Evolutionary conservation across 2,797 vertebrate species (phyloP).

Genomic region (Morelia viridis): DNA sequence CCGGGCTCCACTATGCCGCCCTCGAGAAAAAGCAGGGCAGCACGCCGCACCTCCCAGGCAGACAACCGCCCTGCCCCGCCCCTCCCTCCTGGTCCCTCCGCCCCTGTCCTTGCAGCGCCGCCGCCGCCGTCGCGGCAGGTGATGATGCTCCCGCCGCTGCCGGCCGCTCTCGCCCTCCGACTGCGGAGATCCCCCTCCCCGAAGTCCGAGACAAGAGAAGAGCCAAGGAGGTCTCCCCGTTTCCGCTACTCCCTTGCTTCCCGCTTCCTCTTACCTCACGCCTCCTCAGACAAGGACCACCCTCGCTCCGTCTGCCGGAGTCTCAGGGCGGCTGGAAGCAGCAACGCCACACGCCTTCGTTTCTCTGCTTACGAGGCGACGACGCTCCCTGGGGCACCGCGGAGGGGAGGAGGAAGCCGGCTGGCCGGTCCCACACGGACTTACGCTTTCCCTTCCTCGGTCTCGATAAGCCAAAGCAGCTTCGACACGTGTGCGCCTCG

Average conservation of each 20-base stretch:
- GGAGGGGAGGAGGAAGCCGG: not conserved
- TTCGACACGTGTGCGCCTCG: not conserved
- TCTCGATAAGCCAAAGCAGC: too few relatives aligned
- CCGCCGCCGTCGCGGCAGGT: slow-evolving; percentile 9
- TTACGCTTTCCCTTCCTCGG: not conserved
- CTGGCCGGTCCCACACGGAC: not conserved
- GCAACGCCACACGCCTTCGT: not conserved
- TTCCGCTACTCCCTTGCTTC: not conserved
- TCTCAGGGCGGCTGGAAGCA: not conserved
- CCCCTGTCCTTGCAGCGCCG: not conserved
- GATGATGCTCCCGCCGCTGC: not conserved
- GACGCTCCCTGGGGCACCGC: not conserved
- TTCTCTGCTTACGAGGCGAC: not conserved
- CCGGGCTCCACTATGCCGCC: slow-evolving; percentile 13
- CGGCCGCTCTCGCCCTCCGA: not conserved
- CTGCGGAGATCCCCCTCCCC: not conserved
- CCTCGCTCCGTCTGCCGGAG: not conserved
- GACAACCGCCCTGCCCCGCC: not conserved
- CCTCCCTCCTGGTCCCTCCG: not conserved
- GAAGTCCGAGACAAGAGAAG: not conserved
- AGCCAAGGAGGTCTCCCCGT: not conserved
- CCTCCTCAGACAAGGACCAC: not conserved
- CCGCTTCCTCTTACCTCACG: not conserved
- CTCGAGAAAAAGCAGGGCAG: slow-evolving; percentile 17
- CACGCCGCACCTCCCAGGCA: slow-evolving; percentile 21